Conservation (phyloP, 2,797 vertebrate species). For the Amphiprion clarkii region DNA sequence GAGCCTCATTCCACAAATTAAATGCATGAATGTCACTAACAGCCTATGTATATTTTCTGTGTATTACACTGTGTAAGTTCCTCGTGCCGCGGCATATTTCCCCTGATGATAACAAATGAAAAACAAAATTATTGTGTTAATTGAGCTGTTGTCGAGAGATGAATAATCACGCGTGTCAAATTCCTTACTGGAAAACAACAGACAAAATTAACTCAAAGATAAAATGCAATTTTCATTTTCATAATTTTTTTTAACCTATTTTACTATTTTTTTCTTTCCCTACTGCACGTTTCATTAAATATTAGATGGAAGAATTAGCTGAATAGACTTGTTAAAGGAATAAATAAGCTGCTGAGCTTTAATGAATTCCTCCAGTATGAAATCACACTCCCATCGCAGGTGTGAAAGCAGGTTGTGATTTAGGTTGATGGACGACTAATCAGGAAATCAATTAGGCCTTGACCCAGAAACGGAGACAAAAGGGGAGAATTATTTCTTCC, state of each 20-base stretch:
- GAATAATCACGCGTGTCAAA: slow-evolving; percentile 71
- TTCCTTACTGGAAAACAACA: slow-evolving; percentile 60
- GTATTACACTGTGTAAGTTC: slow-evolving; percentile 55
- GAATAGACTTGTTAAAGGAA: slow-evolving; percentile 65
- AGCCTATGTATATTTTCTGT: slow-evolving; percentile 67
- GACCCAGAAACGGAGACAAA: slow-evolving; percentile 93
- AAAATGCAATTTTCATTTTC: slow-evolving; percentile 67
- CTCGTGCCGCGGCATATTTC: slow-evolving; percentile 63
- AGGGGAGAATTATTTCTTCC: slow-evolving; percentile 84
- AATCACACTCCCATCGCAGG: slow-evolving; percentile 71
- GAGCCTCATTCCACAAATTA: slow-evolving; percentile 72
- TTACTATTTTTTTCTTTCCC: not conserved
- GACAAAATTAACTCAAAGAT: slow-evolving; percentile 69
- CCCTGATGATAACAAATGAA: slow-evolving; percentile 68
- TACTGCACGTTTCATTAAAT: slow-evolving; percentile 39
- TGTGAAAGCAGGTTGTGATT: slow-evolving; percentile 85
- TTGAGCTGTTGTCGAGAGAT: slow-evolving; percentile 74
- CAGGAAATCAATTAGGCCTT: slow-evolving; percentile 93
- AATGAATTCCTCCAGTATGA: slow-evolving; percentile 67
- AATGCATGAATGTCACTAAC: slow-evolving; percentile 70
- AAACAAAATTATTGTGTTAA: slow-evolving; percentile 78
- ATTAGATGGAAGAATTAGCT: slow-evolving; percentile 9
- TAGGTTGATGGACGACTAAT: slow-evolving; percentile 89
- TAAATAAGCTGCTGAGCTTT: slow-evolving; percentile 61
- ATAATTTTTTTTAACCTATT: slow-evolving; percentile 47